A percentile compares a stretch with the other conserved stretches of the same genome.
phyloP scores from a whole-genome alignment of 92 coral and sea anemone genomes.

The Montipora capitata region DNA sequence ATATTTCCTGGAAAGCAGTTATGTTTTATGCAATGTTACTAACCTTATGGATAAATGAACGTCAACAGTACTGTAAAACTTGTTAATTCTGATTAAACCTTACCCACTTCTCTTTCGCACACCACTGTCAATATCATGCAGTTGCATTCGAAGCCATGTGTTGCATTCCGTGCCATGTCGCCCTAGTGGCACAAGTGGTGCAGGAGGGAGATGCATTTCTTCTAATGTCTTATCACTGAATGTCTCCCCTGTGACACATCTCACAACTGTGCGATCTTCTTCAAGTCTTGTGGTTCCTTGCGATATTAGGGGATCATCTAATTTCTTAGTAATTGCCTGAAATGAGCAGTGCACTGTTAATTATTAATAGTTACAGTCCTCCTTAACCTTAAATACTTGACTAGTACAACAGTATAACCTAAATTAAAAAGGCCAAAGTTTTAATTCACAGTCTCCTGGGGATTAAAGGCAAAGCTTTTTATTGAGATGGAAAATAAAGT shows the following conservation, averaged over 20 bases:
- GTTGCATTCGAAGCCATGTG: conserved; percentile 97
- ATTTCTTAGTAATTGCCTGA: conserved; percentile 83
- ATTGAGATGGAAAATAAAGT: too few relatives aligned
- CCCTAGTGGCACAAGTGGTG: conserved; percentile 97
- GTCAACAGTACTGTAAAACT: too few relatives aligned
- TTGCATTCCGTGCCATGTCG: conserved; percentile 91
- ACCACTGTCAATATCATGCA: conserved; percentile 94
- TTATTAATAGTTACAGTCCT: too few relatives aligned
- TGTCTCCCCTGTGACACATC: conserved; percentile 89
- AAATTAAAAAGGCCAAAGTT: too few relatives aligned
- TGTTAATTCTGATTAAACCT: conserved; percentile 4
- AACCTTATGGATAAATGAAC: too few relatives aligned
- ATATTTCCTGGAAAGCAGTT: too few relatives aligned
- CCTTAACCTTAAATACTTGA: too few relatives aligned
- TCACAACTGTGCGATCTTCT: conserved; percentile 87
- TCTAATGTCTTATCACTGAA: conserved; percentile 80
- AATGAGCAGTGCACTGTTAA: not conserved
- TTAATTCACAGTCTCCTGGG: too few relatives aligned
- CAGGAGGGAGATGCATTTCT: conserved; percentile 81
- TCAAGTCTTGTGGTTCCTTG: conserved; percentile 85
- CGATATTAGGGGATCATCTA: conserved; percentile 88
- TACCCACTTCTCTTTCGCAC: conserved; percentile 94
- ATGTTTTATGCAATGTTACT: too few relatives aligned
- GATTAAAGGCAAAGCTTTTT: too few relatives aligned
- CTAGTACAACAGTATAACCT: too few relatives aligned